These are phyloP conservation scores for Mohoua ochrocephala DNA, from an alignment of 2,113 vertebrate species.

Conservation along the genomic window DNA sequence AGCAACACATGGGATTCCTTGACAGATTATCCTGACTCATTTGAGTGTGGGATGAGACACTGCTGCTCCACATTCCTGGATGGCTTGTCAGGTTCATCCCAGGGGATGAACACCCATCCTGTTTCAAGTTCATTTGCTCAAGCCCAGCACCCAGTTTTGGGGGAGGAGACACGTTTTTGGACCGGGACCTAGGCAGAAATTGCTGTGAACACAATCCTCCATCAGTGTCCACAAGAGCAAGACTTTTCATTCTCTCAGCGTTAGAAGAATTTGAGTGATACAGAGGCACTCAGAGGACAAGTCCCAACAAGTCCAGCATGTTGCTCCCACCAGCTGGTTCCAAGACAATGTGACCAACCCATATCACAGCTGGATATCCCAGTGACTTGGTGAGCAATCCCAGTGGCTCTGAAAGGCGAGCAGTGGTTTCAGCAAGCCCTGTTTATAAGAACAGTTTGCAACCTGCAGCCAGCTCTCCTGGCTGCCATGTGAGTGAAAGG, in stretches of 20 bases:
- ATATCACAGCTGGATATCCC: not conserved
- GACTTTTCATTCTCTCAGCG: not conserved
- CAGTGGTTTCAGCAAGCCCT: conserved; percentile 13
- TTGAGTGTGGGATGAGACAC: not conserved
- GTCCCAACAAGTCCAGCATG: not conserved
- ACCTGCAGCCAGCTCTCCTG: conserved; percentile 50
- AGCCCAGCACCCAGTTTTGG: not conserved
- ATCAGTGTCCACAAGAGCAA: not conserved
- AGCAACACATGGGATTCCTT: not conserved
- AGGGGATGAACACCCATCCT: not conserved
- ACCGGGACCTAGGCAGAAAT: not conserved
- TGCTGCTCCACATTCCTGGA: not conserved
- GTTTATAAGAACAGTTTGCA: conserved; percentile 34
- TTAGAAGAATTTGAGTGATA: not conserved
- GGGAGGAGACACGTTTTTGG: not conserved
- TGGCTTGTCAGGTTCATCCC: not conserved
- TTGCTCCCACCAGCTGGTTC: not conserved
- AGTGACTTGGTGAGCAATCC: not conserved
- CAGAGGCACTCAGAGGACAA: not conserved
- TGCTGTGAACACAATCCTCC: not conserved
- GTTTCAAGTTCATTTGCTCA: not conserved
- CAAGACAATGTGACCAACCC: not conserved
- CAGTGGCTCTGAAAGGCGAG: not conserved
- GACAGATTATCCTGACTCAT: not conserved
- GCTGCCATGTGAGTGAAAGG: conserved; percentile 52